Evolutionary conservation across 2,797 vertebrate species (phyloP), one percentile per base, ranked within the genome.

Genomic region (Rhynchonycteris naso): DNA sequence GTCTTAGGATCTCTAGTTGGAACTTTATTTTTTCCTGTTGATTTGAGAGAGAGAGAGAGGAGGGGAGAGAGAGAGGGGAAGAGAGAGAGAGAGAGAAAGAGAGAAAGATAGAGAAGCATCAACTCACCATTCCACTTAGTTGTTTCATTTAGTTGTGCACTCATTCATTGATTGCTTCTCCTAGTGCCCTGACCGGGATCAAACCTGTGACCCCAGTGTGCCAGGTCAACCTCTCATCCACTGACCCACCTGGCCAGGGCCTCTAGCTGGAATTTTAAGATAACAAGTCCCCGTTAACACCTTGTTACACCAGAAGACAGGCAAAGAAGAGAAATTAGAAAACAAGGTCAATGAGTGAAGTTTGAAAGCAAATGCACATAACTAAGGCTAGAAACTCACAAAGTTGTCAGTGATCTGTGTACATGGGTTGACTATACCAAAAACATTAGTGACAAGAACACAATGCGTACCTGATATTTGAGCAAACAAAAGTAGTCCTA

Each of bases 341-440:
- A 93, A 82, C 28, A 35, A 58, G 7, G 11, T 52, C 1, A 8
- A 56, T 72, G 56, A 56, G 30, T 50, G 24, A 84, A 12, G 8
- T 35, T 84, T 80, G n/a, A 76, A 87, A 61, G 50, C 35, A 91
- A 94, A 71, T 50, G 35, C 15, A 69, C 10, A 11, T 52, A 50
- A 43, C 50, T 65, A 15, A 30, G 18, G 24, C 66, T 54, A 35
- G 85, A 38, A 90, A 61, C n/a, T 28, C 83, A 81, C 43, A 47
- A 95, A 90, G 66, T 33, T 33, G 56, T 83, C 56, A 54, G 28
- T 71, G 38, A 88, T 85, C 82, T 88, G 38, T 54, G 61, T 71
- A 89, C 56, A 35, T 65, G n/a, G 2, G 8, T 75, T 81, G 38
- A 91, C 50, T 91, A 81, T 35, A 69, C 19, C 35, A 54, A 88